These are phyloP conservation scores for Amphiprion clarkii DNA, from an alignment of 2,797 vertebrate species.

Conservation along the genomic window DNA sequence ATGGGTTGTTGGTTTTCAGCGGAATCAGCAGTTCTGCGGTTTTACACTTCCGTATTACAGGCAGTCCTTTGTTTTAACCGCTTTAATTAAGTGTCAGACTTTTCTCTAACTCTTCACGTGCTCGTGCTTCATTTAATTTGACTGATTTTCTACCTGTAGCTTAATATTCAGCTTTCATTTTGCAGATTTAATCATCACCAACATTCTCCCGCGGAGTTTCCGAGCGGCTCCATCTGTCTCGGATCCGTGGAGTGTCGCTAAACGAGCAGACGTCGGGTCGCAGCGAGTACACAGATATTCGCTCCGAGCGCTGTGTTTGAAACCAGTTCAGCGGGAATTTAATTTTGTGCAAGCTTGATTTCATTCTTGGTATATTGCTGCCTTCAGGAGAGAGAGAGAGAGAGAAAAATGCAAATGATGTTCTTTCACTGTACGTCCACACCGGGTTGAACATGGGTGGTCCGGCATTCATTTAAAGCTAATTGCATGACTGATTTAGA, in stretches of 20 bases:
- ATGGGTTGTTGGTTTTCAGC: no score
- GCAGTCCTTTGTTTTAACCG: no score
- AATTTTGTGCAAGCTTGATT: slow-evolving; percentile 51
- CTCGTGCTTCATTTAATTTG: neutral
- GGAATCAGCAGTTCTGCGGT: no score
- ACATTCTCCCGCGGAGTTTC: neutral
- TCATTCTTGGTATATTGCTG: slow-evolving; percentile 41
- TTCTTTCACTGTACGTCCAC: slow-evolving; percentile 13
- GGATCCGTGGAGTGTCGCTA: slow-evolving; percentile 22
- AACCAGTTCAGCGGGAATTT: slow-evolving; percentile 52
- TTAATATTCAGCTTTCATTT: neutral
- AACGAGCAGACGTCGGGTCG: slow-evolving; percentile 48
- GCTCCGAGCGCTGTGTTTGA: slow-evolving; percentile 51
- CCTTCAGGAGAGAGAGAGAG: slow-evolving; percentile 16
- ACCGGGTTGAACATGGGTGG: neutral
- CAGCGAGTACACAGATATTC: slow-evolving; percentile 50
- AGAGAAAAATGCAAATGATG: slow-evolving; percentile 1
- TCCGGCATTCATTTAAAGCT: neutral
- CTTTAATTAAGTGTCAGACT: no score
- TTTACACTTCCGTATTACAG: no score
- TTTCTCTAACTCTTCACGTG: no score
- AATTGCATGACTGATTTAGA: slow-evolving; percentile 10
- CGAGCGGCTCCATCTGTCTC: slow-evolving; percentile 45
- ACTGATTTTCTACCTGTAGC: neutral
- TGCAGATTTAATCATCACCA: neutral